Base-by-base conservation (phyloP, 1,140 invertebrate genomes). In the Telenomus remus region DNA sequence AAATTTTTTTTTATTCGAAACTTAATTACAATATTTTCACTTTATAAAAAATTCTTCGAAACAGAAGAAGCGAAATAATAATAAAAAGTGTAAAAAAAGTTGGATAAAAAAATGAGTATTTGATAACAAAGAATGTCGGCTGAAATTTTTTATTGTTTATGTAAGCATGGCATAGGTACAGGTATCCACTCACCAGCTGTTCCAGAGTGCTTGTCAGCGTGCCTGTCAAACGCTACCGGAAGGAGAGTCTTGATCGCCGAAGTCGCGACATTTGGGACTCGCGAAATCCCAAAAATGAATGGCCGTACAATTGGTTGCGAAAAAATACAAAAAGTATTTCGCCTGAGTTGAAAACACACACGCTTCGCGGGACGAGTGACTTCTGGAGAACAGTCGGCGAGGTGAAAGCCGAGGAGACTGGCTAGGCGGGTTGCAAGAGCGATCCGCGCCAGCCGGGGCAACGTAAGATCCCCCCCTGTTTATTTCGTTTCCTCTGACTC, bases 391-490 rank as follows among this genome's bases (percentile, higher is more conserved):
- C 19, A 69, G 68, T 79, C 80, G 79, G 72, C 73, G 60, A 75
- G 76, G 80, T 82, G 80, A 82, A 82, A 80, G 80, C 80, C 77
- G 80, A 76, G 71, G 65, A 78, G 79, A 81, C 80, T 81, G 80
- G 57, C 57, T 55, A 61, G 48, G 70, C 69, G 37, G 69, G 69
- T 65, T 60, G 65, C 70, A 68, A 76, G 64, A 75, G 33, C 63
- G 63, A 59, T 61, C 64, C 68, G 64, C 68, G 53, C 19, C 66
- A 75, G 72, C 53, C 77, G 54, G 68, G 64, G 69, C 68, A 73
- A 79, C 65, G 68, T 69, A 44, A 60, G 63, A 79, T 65, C 73
- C 70, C 73, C 73, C 70, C 51, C 64, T 64, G 53, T 68, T 78
- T 65, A 73, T 57, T 68, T 64, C 55, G 61, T 80, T 72, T 72